Percentiles rank a stretch among this genome's conserved stretches.
These are phyloP conservation scores for Dreissena polymorpha DNA, from an alignment of 1,140 invertebrate species.

Conservation along the genomic window DNA sequence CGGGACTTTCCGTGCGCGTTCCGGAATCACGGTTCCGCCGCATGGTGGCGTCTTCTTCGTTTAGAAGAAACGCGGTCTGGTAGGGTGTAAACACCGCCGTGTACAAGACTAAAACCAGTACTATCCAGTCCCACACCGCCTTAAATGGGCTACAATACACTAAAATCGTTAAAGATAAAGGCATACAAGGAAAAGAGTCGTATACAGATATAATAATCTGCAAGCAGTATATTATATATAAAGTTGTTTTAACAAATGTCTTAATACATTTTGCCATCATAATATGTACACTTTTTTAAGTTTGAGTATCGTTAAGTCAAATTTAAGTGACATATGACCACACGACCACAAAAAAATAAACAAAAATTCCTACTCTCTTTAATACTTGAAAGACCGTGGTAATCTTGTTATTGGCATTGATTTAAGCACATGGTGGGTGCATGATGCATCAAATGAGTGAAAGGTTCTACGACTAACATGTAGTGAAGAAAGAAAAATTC, in stretches of 20 bases:
- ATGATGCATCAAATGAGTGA: too few relatives aligned
- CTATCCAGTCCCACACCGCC: slow-evolving; percentile 99
- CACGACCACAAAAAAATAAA: not conserved
- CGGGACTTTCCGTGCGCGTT: slow-evolving; percentile 67
- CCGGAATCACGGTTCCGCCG: slow-evolving; percentile 72
- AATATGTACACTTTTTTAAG: not conserved
- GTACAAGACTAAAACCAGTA: slow-evolving; percentile 97
- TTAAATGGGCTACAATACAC: slow-evolving; percentile 88
- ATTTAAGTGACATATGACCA: not conserved
- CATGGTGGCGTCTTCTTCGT: slow-evolving; percentile 83
- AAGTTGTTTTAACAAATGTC: not conserved
- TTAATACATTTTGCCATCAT: not conserved
- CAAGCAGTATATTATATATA: not conserved
- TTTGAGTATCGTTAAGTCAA: not conserved
- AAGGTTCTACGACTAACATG: slow-evolving; percentile 15
- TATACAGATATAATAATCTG: not conserved
- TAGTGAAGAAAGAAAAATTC: too few relatives aligned
- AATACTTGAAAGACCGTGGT: not conserved
- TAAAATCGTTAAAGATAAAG: not conserved
- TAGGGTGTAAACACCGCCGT: slow-evolving; percentile 99
- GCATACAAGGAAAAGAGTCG: not conserved
- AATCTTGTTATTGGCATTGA: not conserved
- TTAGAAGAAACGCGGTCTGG: slow-evolving; percentile 97
- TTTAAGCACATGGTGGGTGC: not conserved
- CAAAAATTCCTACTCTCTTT: not conserved